phyloP scores from a whole-genome alignment of 2,797 vertebrate genomes.

The Kryptopterus vitreolus region DNA sequence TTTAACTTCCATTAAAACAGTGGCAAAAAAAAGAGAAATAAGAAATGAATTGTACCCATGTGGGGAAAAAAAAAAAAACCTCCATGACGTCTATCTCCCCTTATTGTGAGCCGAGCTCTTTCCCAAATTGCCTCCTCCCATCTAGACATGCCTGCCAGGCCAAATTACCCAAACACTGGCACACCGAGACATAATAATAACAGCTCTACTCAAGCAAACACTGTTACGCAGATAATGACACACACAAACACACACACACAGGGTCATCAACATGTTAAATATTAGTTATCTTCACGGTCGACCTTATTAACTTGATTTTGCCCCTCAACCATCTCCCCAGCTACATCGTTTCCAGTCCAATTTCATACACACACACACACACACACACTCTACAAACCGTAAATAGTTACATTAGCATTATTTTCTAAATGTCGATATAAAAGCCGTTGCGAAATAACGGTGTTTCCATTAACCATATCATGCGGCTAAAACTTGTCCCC shows the following conservation, averaged over 20 bases:
- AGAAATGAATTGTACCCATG: background rate
- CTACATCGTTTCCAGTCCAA: conserved; percentile 18
- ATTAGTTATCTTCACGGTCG: conserved; percentile 32
- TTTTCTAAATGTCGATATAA: too few species aligned
- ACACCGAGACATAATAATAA: conserved; percentile 47
- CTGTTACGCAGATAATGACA: conserved; percentile 19
- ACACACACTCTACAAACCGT: conserved; percentile 29
- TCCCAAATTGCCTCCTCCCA: conserved; percentile 38
- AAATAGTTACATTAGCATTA: too few species aligned
- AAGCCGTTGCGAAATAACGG: too few species aligned
- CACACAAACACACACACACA: conserved; percentile 6
- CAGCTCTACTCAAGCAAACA: conserved; percentile 41
- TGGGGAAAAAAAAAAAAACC: too few species aligned
- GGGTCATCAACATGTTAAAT: conserved; percentile 7
- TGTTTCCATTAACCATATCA: too few species aligned
- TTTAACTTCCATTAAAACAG: background rate
- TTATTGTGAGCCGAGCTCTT: conserved; percentile 15
- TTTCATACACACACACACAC: conserved; percentile 42
- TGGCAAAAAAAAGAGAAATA: background rate
- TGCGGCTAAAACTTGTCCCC: too few species aligned
- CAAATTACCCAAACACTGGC: conserved; percentile 30
- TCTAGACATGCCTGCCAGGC: conserved; percentile 38
- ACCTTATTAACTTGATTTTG: conserved; percentile 30
- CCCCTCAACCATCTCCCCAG: background rate
- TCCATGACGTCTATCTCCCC: background rate